Conservation (phyloP, 1,140 invertebrate genomes). For the Papilio aristodemus region DNA sequence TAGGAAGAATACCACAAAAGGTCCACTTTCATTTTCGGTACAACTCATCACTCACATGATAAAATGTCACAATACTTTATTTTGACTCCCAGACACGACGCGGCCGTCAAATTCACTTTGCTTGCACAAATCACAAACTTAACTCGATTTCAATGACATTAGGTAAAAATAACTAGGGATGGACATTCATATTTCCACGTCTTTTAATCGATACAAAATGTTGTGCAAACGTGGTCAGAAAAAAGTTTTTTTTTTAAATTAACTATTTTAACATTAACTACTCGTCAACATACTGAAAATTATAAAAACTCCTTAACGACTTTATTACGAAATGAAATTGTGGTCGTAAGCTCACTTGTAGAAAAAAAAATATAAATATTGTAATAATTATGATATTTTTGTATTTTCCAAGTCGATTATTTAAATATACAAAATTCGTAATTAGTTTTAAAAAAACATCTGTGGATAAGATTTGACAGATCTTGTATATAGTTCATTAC, state of each 20-base stretch:
- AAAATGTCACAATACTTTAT: slow-evolving; percentile 65
- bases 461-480: slow-evolving; percentile 14
- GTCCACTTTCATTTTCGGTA: slow-evolving; percentile 80
- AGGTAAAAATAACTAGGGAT: slow-evolving; percentile 22
- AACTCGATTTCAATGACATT: slow-evolving; percentile 13
- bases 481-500: background rate
- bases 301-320: no score
- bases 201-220: background rate
- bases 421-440: no score
- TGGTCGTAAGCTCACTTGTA: no score
- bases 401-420: no score
- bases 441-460: no score
- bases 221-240: no score
- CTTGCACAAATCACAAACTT: background rate
- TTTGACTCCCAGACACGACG: slow-evolving; percentile 42
- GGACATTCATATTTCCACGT: background rate
- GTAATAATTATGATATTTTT: no score
- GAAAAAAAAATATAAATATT: no score
- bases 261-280: no score
- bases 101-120: slow-evolving; percentile 35
- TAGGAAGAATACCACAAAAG: slow-evolving; percentile 80
- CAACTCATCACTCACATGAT: slow-evolving; percentile 81
- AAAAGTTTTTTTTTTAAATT: no score
- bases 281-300: no score
- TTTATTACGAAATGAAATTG: no score